Evolutionary conservation across 2,113 vertebrate genomes (phyloP), one percentile per base, ranked within the genome.

Genomic region (Lophius piscatorius): DNA sequence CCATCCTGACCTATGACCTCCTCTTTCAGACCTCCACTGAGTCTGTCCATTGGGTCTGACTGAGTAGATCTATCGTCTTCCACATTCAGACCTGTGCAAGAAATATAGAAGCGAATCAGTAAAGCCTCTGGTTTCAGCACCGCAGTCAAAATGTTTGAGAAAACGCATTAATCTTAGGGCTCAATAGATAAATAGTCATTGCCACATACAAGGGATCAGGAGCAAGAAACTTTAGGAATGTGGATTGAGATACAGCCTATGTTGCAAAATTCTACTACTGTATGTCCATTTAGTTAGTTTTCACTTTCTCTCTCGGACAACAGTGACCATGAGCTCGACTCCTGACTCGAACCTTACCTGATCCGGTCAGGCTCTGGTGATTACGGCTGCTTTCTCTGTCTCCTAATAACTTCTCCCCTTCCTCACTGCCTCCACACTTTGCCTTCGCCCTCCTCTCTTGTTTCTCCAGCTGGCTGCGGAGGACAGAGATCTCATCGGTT

Each of bases 381-480:
- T 64, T 81, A 34, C 18, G 9, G 31, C 13, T 36, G 9, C 51
- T 31, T 3, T 68, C 84, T 40, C 65, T 48, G 33, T 81, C 74
- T 12, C 51, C 68, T 12, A 65, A 14, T 42, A 72, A 12, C 45
- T 51, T 9, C 42, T 77, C 63, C 9, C 40, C 74, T 14, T 68
- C 71, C 13, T 76, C 82, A 13, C 47, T 39, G 0, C 64, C 67
- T 59, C 59, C 76, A 24, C 46, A 59, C 55, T 74, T 86, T 0
- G 45, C 49, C 66, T 49, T 82, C 28, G 47, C 68, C 69, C 59
- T 87, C 76, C 68, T 82, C 76, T 88, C 84, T 2, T 47, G 73
- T 46, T 64, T 77, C 47, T 87, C 84, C 78, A 90, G 83, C 67
- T 63, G 74, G 26, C 67, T 59, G 1, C 78, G 61, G 33, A 90